Conservation (phyloP, 2,797 vertebrate genomes). For the Octomys mimax region DNA sequence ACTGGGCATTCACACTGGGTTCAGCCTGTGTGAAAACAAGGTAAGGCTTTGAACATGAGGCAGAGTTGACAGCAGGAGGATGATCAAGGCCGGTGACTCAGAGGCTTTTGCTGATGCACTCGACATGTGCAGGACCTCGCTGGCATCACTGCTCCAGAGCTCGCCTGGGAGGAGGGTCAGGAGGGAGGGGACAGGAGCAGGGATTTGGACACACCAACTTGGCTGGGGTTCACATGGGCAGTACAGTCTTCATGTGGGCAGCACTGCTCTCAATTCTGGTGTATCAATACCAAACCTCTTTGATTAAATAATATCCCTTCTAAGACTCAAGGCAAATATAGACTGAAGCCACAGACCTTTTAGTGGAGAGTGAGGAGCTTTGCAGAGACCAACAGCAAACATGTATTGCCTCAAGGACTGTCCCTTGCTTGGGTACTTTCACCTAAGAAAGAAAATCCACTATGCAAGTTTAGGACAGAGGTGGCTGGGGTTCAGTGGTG, state of each 20-base stretch:
- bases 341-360: background rate
- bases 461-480: background rate
- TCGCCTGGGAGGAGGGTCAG: background rate
- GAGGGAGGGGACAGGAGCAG: background rate
- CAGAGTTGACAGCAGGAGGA: background rate
- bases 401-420: background rate
- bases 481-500: too few species aligned
- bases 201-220: background rate
- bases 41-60: background rate
- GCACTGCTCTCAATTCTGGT: background rate
- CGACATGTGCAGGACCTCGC: background rate
- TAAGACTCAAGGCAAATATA: background rate
- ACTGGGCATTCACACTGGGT: background rate
- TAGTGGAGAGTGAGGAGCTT: background rate
- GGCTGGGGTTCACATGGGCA: background rate
- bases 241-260: background rate
- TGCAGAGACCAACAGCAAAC: background rate
- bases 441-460: background rate
- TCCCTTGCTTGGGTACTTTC: background rate
- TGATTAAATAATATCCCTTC: background rate
- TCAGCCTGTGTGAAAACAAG: background rate
- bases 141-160: background rate
- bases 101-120: background rate
- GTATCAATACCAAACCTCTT: background rate
- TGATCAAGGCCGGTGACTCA: background rate